Evolutionary conservation across 2,113 vertebrate species (phyloP), one percentile per base, ranked within the genome.

Genomic region (Oncorhynchus kisutch): DNA sequence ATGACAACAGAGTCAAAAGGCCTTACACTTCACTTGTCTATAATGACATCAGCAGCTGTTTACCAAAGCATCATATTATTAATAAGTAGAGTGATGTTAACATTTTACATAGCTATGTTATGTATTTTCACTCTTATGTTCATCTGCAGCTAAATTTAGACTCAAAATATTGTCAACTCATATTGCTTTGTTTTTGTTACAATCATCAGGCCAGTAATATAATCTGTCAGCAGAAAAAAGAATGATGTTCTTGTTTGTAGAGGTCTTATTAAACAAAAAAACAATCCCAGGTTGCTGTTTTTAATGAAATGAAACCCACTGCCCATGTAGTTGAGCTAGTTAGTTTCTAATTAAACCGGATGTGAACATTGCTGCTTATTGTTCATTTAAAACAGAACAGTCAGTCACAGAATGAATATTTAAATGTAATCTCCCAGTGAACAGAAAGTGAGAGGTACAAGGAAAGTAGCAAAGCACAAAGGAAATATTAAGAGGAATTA

Each of bases 301-400:
- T 67, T 85, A 85, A 91, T 87, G 76, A 78, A 48, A 67, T 78
- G 80, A 39, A 84, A 82, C 60, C 69, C 73, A 76, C 60, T 51
- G 77, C 75, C 69, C 1, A 62, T 75, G 74, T 76, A 78, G 67
- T 72, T n/a, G 76, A 54, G 51, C 12, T 5, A 81, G 70, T 75
- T 27, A 22, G n/a, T 3, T 80, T 86, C 78, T 89, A 89, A 91
- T 92, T 91, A 89, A 90, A 87, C 78, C 24, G 39, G 64, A 39
- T 71, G 27, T n/a, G 27, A 39, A 16, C 27, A 22, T 67, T 27
- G 25, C 24, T 31, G 48, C 20, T 54, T 67, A 24, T 27, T 22
- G 16, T 76, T 82, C 77, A 87, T 89, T 80, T 89, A 87, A 85
- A 77, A 54, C 12, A 54, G 51, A 67, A 18, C 82, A 85, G 67